A percentile compares a stretch with the other conserved stretches of the same genome.
Conservation (phyloP, 2,113 vertebrate species). For the Columba livia region DNA sequence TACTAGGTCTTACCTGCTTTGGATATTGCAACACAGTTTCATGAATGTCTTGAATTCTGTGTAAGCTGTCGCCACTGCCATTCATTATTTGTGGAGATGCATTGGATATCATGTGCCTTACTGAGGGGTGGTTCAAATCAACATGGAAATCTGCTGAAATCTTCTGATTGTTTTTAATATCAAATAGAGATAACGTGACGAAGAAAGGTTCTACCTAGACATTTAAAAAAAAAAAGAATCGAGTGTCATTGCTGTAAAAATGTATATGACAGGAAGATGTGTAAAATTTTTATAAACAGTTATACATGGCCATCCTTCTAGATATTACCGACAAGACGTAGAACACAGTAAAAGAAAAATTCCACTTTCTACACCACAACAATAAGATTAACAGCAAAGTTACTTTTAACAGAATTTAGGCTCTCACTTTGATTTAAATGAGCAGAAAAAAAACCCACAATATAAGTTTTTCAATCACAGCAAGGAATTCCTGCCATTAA, state of each 20-base stretch:
- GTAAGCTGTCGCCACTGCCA: constrained; percentile 80
- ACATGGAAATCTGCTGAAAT: constrained; percentile 97
- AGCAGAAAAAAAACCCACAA: background rate
- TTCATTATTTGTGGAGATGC: constrained; percentile 79
- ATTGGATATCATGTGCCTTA: constrained; percentile 85
- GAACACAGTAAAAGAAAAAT: background rate
- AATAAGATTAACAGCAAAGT: background rate
- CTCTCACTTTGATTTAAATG: background rate
- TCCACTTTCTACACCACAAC: background rate
- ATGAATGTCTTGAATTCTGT: constrained; percentile 75
- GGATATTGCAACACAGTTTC: constrained; percentile 88
- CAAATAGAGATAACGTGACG: constrained; percentile 92
- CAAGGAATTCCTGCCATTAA: background rate
- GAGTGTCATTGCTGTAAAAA: background rate
- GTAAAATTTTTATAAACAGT: background rate
- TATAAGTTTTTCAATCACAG: background rate
- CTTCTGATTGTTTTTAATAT: constrained; percentile 91
- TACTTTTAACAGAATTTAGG: background rate
- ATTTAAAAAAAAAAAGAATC: background rate
- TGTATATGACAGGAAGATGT: background rate
- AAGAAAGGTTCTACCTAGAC: constrained; percentile 96
- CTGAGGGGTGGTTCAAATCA: constrained; percentile 92
- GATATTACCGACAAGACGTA: background rate
- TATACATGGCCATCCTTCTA: background rate
- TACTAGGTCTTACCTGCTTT: constrained; percentile 81